Evolutionary conservation across 2,888 invertebrate genomes (phyloP).

Genomic region (Cheiracanthium punctorium): DNA sequence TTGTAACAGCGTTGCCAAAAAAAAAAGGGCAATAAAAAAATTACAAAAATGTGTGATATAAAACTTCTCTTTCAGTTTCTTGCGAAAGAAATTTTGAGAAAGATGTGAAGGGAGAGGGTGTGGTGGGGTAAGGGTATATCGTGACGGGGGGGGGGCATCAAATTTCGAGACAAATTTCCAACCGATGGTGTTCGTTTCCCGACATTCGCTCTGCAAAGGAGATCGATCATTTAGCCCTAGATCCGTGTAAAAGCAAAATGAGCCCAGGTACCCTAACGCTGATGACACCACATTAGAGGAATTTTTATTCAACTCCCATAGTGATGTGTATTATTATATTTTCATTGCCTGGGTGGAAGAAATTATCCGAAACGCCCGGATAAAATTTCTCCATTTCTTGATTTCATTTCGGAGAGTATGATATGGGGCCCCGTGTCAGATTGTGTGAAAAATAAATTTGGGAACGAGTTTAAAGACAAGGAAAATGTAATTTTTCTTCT

Average conservation of each 20-base stretch:
- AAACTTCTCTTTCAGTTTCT: slow-evolving; percentile 36
- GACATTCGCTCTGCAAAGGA: slow-evolving; percentile 46
- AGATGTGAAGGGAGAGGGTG: not conserved
- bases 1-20: slow-evolving; percentile 23
- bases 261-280: slow-evolving; percentile 56
- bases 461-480: too few species aligned
- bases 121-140: not conserved
- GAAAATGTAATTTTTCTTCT: too few species aligned
- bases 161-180: slow-evolving; percentile 62
- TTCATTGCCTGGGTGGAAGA: slow-evolving; percentile 37
- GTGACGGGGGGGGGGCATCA: slow-evolving; percentile 2
- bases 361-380: slow-evolving; percentile 37
- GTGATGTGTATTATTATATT: slow-evolving; percentile 63
- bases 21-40: slow-evolving; percentile 28
- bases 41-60: slow-evolving; percentile 38
- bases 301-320: slow-evolving; percentile 56
- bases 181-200: slow-evolving; percentile 65
- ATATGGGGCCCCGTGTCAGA: too few species aligned
- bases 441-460: too few species aligned
- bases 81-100: slow-evolving; percentile 36
- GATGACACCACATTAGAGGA: slow-evolving; percentile 64
- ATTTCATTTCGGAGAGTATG: not conserved
- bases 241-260: slow-evolving; percentile 44
- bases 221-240: slow-evolving; percentile 61
- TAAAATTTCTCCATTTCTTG: slow-evolving; percentile 31